phyloP scores from a whole-genome alignment of 2,113 vertebrate species.

The Nesogale talazaci region DNA sequence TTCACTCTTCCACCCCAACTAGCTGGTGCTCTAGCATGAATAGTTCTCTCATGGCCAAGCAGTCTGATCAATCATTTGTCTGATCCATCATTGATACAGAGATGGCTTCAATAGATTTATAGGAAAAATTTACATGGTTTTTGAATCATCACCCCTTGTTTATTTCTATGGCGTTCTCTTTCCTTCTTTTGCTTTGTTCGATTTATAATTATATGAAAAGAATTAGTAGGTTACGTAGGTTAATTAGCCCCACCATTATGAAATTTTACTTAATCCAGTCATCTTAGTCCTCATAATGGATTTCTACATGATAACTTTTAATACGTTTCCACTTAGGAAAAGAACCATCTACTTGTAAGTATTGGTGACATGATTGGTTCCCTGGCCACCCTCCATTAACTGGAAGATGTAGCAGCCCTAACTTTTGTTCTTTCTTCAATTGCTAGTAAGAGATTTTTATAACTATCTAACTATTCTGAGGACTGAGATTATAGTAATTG shows the following conservation, averaged over 20 bases:
- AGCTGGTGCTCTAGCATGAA: background rate
- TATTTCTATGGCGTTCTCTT: background rate
- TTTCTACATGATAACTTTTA: slow-evolving; percentile 26
- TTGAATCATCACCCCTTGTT: background rate
- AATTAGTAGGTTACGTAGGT: background rate
- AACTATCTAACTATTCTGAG: slow-evolving; percentile 3
- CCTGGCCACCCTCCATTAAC: background rate
- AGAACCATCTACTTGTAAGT: background rate
- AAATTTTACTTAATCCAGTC: slow-evolving; percentile 23
- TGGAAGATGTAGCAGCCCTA: background rate
- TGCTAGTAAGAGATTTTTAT: background rate
- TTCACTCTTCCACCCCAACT: background rate
- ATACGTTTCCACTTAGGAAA: background rate
- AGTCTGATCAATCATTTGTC: background rate
- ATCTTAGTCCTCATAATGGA: slow-evolving; percentile 36
- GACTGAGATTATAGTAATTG: background rate
- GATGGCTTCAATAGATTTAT: background rate
- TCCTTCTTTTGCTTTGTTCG: background rate
- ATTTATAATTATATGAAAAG: slow-evolving; percentile 33
- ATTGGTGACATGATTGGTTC: background rate
- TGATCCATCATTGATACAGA: background rate
- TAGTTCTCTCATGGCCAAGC: background rate
- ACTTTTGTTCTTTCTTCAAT: background rate
- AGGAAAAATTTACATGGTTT: background rate
- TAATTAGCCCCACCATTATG: background rate